These are phyloP conservation scores for Nycticryphes semicollaris DNA, from an alignment of 2,113 vertebrate genomes.

Conservation along the genomic window DNA sequence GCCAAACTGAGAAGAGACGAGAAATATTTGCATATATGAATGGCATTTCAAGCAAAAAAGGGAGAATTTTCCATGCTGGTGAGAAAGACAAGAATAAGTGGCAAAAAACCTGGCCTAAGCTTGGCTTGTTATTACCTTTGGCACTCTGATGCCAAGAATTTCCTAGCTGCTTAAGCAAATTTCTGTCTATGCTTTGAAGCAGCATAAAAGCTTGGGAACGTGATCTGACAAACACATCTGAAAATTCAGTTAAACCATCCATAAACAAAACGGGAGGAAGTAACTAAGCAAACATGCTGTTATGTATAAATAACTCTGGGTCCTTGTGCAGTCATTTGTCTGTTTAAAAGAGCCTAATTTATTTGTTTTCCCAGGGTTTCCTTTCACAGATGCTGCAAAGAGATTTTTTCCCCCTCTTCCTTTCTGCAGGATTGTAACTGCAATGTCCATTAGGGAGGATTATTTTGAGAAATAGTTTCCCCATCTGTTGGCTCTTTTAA, in stretches of 20 bases:
- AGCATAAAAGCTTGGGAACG: not conserved
- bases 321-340: not conserved
- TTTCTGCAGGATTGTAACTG: not conserved
- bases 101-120: not conserved
- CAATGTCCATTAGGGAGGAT: constrained; percentile 22
- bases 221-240: not conserved
- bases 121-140: not conserved
- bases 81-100: not conserved
- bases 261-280: not conserved
- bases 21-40: not conserved
- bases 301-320: not conserved
- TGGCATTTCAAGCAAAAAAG: not conserved
- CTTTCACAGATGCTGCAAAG: not conserved
- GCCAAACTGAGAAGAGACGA: not conserved
- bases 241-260: constrained; percentile 8
- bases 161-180: not conserved
- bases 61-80: not conserved
- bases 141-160: not conserved
- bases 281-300: not conserved
- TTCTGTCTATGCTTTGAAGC: not conserved
- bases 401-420: not conserved
- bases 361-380: constrained; percentile 24
- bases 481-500: constrained; percentile 22
- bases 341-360: constrained; percentile 13
- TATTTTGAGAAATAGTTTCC: constrained; percentile 13